Base-by-base conservation (phyloP, 2,888 invertebrate species). In the Eilema caniola region DNA sequence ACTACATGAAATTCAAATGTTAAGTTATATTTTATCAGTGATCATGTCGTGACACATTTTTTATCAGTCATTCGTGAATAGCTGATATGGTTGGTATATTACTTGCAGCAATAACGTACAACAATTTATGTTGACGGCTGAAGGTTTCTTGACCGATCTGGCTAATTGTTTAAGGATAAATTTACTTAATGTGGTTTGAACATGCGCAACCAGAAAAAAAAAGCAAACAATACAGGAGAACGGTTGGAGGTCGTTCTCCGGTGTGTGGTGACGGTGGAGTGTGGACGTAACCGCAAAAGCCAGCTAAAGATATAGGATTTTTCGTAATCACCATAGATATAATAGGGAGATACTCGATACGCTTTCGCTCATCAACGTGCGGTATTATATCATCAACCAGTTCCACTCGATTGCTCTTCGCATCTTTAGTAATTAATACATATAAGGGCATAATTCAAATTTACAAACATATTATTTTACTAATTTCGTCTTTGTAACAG, bases 1-100 rank as follows among this genome's bases (percentile, higher is more conserved):
- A 23, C n/a, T 65, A 23, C 28, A 7, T 31, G 31, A 31, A 23
- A 65, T 23, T 56, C 14, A 14, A 56, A 23, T 56, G 53, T 28
- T 16, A 16, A 59, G 16, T 59, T 28, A 23, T 14, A 11, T 53
- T 64, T 65, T 65, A 65, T 65, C 64, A 56, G 53, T 65, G 41
- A 16, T 41, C 41, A 16, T 23, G 31, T 53, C 31, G 47, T 23
- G 31, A 65, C 53, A n/a, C 28, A 56, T 23, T n/a, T 53, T 64
- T 65, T 65, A 65, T 65, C 64, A 65, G 64, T 53, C n/a, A n/a
- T 53, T 65, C 23, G 53, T 23, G 28, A 65, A 64, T 28, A 2
- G 28, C 53, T 65, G 64, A 65, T 56, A 65, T 53, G 53, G 53
- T 53, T 0, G 47, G 47, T n/a, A 20, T 16, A 47, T 20, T 20